Evolutionary conservation across 2,113 vertebrate genomes (phyloP).

Genomic region (Spea multiplicata): DNA sequence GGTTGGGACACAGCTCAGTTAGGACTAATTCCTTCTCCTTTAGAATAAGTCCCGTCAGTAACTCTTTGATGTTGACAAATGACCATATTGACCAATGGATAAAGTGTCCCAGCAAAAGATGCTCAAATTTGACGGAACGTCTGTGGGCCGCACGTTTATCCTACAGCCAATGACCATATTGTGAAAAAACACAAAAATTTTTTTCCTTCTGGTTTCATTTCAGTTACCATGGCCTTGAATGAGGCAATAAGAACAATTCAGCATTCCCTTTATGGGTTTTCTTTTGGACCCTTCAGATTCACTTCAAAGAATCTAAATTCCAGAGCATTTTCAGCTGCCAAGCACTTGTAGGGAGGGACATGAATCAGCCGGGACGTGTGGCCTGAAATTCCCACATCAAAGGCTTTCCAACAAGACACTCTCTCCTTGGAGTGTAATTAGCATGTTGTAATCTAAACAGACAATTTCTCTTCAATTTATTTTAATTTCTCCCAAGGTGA

Average conservation of each 20-base stretch:
- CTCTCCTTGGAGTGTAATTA: slow-evolving; percentile 55
- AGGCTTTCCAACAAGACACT: slow-evolving; percentile 51
- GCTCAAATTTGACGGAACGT: slow-evolving; percentile 7
- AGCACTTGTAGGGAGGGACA: slow-evolving; percentile 33
- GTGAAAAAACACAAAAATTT: slow-evolving; percentile 30
- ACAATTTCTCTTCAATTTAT: slow-evolving; percentile 53
- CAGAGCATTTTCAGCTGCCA: background rate
- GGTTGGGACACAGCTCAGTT: too few relatives aligned
- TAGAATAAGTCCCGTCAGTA: too few relatives aligned
- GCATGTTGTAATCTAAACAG: slow-evolving; percentile 55
- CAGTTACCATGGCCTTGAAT: slow-evolving; percentile 49
- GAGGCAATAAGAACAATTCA: slow-evolving; percentile 53
- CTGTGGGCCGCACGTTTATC: slow-evolving; percentile 29
- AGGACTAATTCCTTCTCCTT: too few relatives aligned
- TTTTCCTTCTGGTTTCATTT: slow-evolving; percentile 30
- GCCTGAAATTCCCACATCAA: slow-evolving; percentile 50
- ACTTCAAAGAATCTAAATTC: slow-evolving; percentile 41
- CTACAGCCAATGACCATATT: slow-evolving; percentile 17
- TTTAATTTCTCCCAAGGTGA: slow-evolving; percentile 56
- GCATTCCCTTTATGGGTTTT: slow-evolving; percentile 32
- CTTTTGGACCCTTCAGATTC: slow-evolving; percentile 27
- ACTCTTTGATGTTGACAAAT: too few relatives aligned
- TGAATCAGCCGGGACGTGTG: slow-evolving; percentile 43
- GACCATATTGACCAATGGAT: too few relatives aligned
- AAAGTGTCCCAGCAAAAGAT: too few relatives aligned